Base-by-base conservation (phyloP, 2,888 invertebrate species). In the Epirrhoe tristata region DNA sequence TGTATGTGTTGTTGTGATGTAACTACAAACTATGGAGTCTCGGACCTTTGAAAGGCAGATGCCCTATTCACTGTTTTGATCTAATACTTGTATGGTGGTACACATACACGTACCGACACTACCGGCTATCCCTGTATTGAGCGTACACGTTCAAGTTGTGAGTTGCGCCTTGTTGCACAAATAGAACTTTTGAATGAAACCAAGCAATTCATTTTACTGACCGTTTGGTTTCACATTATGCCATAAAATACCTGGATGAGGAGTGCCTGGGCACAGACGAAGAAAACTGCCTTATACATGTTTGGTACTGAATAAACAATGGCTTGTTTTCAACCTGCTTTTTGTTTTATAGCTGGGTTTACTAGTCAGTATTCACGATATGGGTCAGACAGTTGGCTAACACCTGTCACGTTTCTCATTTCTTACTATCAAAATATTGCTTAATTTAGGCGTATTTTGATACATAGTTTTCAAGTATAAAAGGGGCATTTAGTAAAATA, bases 241-340 rank as follows among this genome's bases (percentile, higher is more conserved):
- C 7, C 17, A 24, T 46, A 31, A 32, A 52, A 31, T 58, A 82
- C 81, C 78, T 81, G 78, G 56, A 77, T 68, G 32, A 78, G 55
- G 8, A 79, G 71, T 59, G 76, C 77, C 59, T 76, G 77, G 55
- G 77, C 77, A 73, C 79, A 80, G 58, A 78, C 54, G 32, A 77
- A 54, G 7, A 77, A 46, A 39, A 75, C 58, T 58, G 74, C 61
- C 66, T 78, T 79, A 51, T 73, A 75, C 80, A 81, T 81, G 68
- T 66, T 75, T 61, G 52, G 58, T 65, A 67, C 61, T 59, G 66
- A 63, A 48, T 39, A 62, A 56, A 60, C 58, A 69, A 63, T 66
- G 70, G 53, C 10, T 51, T 31, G 6, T n/a, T 5, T 31, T n/a
- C 1, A 4, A 51, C 24, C 24, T 10, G 36, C 31, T 14, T 17